These are phyloP conservation scores for Palaemon carinicauda DNA, from an alignment of 1,140 invertebrate species.

Conservation along the genomic window DNA sequence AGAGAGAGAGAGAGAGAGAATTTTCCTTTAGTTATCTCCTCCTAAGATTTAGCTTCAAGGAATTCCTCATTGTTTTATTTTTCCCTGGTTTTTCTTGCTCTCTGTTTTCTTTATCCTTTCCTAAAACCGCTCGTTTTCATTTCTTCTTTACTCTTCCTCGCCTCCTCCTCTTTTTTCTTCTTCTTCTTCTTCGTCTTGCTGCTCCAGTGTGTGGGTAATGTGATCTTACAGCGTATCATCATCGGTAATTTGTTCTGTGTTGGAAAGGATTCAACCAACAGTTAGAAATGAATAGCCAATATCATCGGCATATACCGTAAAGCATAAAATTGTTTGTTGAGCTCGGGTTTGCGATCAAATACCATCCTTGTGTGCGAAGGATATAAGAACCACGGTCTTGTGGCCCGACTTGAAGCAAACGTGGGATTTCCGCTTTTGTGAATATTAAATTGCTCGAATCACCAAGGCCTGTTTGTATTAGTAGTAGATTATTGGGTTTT, in stretches of 20 bases:
- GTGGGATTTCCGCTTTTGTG: neutral
- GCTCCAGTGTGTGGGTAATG: neutral
- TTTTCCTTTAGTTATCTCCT: too few species aligned
- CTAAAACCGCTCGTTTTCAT: too few species aligned
- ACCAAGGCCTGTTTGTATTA: conserved; percentile 10
- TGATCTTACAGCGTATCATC: neutral
- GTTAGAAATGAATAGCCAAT: neutral
- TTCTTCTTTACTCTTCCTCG: too few species aligned
- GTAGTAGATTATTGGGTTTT: conserved; percentile 10
- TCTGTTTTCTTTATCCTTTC: too few species aligned
- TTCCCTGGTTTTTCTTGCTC: too few species aligned
- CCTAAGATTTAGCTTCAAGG: too few species aligned
- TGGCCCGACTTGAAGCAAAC: neutral
- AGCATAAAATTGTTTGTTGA: too few species aligned
- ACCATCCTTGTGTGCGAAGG: neutral
- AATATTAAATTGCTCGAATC: conserved; percentile 17
- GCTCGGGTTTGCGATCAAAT: too few species aligned
- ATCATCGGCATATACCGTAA: neutral
- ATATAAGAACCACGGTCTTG: neutral
- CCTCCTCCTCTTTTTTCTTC: too few species aligned
- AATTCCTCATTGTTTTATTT: too few species aligned
- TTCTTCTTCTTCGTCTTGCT: too few species aligned
- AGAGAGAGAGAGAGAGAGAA: neutral
- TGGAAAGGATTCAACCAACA: neutral
- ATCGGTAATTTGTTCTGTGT: neutral